Evolutionary conservation across 2,888 invertebrate genomes (phyloP).

Genomic region (Brachylomia viminalis): DNA sequence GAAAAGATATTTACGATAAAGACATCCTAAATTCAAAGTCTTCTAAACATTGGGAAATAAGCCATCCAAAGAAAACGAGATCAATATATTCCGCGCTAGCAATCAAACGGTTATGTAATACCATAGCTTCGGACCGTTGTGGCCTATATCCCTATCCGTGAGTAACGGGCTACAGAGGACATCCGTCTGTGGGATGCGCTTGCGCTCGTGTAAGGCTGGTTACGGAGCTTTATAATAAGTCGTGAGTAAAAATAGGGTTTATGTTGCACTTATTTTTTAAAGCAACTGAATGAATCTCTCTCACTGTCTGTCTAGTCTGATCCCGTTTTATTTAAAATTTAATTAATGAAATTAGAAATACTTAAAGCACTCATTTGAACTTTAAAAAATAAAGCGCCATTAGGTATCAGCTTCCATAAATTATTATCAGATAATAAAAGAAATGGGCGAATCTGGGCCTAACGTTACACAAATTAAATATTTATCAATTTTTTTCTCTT

Average conservation of each 20-base stretch:
- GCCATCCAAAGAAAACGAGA: constrained; percentile 11
- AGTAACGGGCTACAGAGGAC: constrained; percentile 78
- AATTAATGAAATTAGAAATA: neutral
- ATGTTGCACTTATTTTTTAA: neutral
- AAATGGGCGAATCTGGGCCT: too few relatives aligned
- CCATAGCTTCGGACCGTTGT: constrained; percentile 71
- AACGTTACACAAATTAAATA: too few relatives aligned
- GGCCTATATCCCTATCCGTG: constrained; percentile 79
- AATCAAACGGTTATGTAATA: constrained; percentile 59
- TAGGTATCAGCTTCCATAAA: neutral
- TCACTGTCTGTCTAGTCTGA: too few relatives aligned
- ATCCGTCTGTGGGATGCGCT: constrained; percentile 71
- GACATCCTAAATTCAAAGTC: neutral
- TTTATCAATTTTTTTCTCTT: too few relatives aligned
- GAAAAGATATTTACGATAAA: neutral
- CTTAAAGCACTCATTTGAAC: neutral
- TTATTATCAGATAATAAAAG: neutral
- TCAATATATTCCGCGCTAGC: constrained; percentile 21
- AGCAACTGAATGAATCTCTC: neutral
- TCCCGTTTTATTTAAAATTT: neutral
- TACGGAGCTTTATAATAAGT: constrained; percentile 44
- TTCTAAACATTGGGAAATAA: neutral
- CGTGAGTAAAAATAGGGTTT: constrained; percentile 23
- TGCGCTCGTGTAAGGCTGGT: constrained; percentile 39
- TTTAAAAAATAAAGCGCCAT: neutral